A percentile compares a stretch with the other conserved stretches of the same genome.
Evolutionary conservation across 37 sponge, comb jelly and placozoan genomes (phyloP).

Genomic region (Crambe crambe): DNA sequence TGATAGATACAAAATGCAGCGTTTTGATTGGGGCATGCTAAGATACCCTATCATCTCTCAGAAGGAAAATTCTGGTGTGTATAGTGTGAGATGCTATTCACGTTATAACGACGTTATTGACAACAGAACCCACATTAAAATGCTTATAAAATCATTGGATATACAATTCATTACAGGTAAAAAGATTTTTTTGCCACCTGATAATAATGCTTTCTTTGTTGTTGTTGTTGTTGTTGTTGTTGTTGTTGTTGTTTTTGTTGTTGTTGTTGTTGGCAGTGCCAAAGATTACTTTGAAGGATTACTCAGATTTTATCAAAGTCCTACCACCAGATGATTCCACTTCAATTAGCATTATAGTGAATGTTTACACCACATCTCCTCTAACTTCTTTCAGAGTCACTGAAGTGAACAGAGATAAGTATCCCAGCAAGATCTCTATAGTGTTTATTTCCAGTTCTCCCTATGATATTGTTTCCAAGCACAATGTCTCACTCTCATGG

Average conservation of each 20-base stretch:
- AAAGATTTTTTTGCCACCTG: neutral
- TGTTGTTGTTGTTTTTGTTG: too few relatives aligned
- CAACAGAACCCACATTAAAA: too few relatives aligned
- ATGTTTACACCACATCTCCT: constrained; percentile 27
- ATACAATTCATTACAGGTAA: constrained; percentile 1
- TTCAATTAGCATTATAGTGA: neutral
- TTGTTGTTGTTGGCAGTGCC: constrained; percentile 9
- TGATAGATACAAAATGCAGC: too few relatives aligned
- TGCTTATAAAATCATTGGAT: neutral
- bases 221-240: neutral
- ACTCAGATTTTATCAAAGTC: neutral
- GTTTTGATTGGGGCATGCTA: too few relatives aligned
- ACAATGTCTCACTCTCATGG: constrained; percentile 13
- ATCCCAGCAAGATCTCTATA: neutral
- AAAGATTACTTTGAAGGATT: neutral
- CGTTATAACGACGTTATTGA: neutral
- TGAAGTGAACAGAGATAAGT: neutral
- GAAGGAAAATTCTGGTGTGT: neutral
- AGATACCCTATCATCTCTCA: neutral
- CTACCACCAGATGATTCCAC: neutral
- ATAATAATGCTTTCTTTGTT: neutral
- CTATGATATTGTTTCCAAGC: constrained; percentile 1
- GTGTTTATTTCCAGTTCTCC: constrained; percentile 1
- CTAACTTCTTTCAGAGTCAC: neutral
- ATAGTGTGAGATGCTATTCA: neutral